Conservation (phyloP, 1,140 invertebrate genomes). For the Orchesella cincta region DNA sequence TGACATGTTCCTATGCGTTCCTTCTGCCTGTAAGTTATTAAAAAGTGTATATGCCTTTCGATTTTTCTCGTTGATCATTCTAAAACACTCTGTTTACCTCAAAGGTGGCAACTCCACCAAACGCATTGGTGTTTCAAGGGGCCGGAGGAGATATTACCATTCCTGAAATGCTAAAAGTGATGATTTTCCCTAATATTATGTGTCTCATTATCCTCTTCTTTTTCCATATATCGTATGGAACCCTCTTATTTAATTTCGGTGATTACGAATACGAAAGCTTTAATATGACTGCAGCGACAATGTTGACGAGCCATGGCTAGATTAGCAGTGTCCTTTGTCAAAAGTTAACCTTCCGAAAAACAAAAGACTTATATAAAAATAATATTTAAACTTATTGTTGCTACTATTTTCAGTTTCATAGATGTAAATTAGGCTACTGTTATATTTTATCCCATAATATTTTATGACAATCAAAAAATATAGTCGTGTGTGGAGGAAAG, state of each 20-base stretch:
- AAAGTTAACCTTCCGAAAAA: background rate
- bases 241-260: constrained; percentile 40
- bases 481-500: too few relatives aligned
- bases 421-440: background rate
- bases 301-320: background rate
- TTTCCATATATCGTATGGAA: constrained; percentile 44
- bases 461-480: background rate
- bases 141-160: constrained; percentile 59
- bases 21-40: constrained; percentile 62
- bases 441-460: too few relatives aligned
- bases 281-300: background rate
- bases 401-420: background rate
- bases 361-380: constrained; percentile 15
- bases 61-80: too few relatives aligned
- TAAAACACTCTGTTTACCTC: background rate
- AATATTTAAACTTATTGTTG: background rate
- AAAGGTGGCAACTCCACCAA: constrained; percentile 78
- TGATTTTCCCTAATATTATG: constrained; percentile 39
- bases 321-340: background rate
- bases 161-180: constrained; percentile 45
- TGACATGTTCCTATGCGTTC: constrained; percentile 74
- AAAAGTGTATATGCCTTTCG: background rate
- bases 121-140: constrained; percentile 65
- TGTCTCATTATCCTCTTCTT: constrained; percentile 38
- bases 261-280: constrained; percentile 39